These are phyloP conservation scores for Sinocyclocheilus anophthalmus DNA, from an alignment of 2,113 vertebrate genomes.

Conservation along the genomic window DNA sequence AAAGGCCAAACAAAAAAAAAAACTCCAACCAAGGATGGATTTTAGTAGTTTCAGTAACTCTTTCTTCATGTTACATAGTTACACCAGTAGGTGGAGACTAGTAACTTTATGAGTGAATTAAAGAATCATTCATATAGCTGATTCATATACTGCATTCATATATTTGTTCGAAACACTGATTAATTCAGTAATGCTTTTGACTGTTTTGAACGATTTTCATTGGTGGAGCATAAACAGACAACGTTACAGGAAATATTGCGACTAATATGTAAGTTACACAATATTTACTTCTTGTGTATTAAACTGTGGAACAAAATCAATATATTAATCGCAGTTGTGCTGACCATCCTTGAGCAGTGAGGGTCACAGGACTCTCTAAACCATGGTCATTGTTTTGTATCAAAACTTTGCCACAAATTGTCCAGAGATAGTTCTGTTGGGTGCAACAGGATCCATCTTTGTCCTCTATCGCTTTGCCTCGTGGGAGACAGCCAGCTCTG, in stretches of 20 bases:
- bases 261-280: neutral
- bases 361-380: neutral
- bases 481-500: constrained; percentile 26
- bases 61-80: no score
- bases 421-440: neutral
- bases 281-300: neutral
- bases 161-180: neutral
- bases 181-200: neutral
- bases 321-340: neutral
- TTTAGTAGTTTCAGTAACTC: no score
- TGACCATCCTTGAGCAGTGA: neutral
- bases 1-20: neutral
- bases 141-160: neutral
- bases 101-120: neutral
- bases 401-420: neutral
- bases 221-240: neutral
- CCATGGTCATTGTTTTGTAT: neutral
- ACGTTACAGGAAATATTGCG: neutral
- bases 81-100: neutral
- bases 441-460: constrained; percentile 22
- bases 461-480: constrained; percentile 11
- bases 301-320: neutral
- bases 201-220: neutral
- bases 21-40: no score
- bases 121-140: neutral